Conservation (phyloP, 2,888 invertebrate genomes). For the Stomorhina lunata region DNA sequence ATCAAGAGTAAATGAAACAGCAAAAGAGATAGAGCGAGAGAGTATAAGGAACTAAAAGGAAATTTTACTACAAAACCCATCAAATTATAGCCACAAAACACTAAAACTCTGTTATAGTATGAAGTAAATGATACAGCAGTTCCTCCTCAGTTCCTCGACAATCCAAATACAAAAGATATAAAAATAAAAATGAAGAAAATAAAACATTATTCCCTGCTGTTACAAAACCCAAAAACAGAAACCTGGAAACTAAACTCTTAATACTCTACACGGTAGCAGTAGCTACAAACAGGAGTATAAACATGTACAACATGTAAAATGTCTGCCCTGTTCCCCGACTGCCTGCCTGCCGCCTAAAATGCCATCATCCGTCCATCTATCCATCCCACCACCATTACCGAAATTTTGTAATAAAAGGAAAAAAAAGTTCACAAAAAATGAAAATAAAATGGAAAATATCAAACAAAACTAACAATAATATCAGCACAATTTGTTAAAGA, state of each 20-base stretch:
- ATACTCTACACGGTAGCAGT: too few species aligned
- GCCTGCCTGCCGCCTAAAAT: too few species aligned
- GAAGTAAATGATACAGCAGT: slow-evolving; percentile 3
- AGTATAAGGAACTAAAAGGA: not conserved
- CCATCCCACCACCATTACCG: slow-evolving; percentile 23
- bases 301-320: not conserved
- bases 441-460: slow-evolving; percentile 2
- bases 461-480: slow-evolving; percentile 18
- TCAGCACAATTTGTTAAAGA: slow-evolving; percentile 21
- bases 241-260: slow-evolving; percentile 19
- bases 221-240: slow-evolving; percentile 23
- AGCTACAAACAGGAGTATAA: slow-evolving; percentile 8
- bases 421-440: too few species aligned
- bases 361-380: too few species aligned
- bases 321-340: too few species aligned
- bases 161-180: not conserved
- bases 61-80: not conserved
- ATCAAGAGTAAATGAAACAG: not conserved
- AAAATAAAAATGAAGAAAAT: not conserved
- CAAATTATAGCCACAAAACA: slow-evolving; percentile 46
- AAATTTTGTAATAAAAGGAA: not conserved
- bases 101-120: too few species aligned
- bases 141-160: too few species aligned
- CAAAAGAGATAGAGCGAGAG: not conserved
- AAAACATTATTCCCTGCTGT: slow-evolving; percentile 36